Percentiles rank a stretch among this genome's conserved stretches.
Evolutionary conservation across 2,888 invertebrate genomes (phyloP).

Genomic region (Patella caerulea): DNA sequence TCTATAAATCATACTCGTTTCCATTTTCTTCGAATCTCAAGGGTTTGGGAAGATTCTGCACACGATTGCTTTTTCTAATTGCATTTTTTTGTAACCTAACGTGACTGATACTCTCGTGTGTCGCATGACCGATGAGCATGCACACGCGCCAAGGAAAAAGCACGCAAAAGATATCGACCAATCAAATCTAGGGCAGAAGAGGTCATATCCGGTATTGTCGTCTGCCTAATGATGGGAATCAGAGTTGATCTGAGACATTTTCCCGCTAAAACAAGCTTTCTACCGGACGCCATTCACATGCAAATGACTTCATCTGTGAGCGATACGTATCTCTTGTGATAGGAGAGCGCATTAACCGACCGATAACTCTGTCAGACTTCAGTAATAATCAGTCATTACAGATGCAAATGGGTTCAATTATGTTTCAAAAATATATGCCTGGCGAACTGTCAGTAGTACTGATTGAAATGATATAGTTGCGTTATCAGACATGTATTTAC

Average conservation of each 20-base stretch:
- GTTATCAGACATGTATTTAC: conserved; percentile 9
- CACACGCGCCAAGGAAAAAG: not conserved
- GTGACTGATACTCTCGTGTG: not conserved
- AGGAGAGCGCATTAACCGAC: conserved; percentile 7
- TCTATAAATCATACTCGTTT: conserved; percentile 3
- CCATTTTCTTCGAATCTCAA: not conserved
- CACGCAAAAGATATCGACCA: conserved; percentile 3
- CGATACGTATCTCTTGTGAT: conserved; percentile 6
- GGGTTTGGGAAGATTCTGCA: not conserved
- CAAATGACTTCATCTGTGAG: conserved; percentile 12
- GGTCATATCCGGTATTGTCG: conserved; percentile 11
- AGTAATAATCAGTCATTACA: conserved; percentile 6
- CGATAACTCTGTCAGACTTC: conserved; percentile 1
- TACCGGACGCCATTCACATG: conserved; percentile 11
- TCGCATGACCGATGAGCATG: not conserved
- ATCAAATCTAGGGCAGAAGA: not conserved
- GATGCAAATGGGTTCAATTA: conserved; percentile 12
- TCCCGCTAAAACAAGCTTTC: conserved; percentile 7
- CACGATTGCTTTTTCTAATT: conserved; percentile 11
- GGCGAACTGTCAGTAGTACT: conserved; percentile 1
- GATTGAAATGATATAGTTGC: conserved; percentile 12
- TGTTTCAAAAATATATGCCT: conserved; percentile 6
- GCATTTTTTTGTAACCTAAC: conserved; percentile 5
- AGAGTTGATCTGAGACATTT: not conserved
- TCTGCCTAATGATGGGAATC: conserved; percentile 9